phyloP scores from a whole-genome alignment of 2,888 invertebrate genomes.

The Cerastis leucographa region DNA sequence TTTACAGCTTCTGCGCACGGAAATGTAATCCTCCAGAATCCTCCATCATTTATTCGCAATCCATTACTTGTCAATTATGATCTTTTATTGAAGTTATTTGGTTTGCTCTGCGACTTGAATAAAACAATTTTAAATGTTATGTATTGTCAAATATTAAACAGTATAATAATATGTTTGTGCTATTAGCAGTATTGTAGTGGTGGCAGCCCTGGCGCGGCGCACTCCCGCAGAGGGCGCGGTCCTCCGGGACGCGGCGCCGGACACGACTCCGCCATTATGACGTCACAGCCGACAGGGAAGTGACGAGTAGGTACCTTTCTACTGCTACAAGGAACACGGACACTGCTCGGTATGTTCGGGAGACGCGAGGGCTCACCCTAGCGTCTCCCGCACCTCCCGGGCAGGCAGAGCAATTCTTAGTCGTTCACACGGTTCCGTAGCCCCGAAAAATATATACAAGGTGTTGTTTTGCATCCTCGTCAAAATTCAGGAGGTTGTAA shows the following conservation, averaged over 20 bases:
- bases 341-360: neutral
- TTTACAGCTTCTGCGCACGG: neutral
- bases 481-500: no score
- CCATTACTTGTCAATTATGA: no score
- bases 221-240: slow-evolving; percentile 61
- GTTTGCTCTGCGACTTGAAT: neutral
- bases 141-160: no score
- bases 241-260: slow-evolving; percentile 70
- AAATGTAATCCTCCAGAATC: neutral
- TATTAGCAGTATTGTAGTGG: neutral
- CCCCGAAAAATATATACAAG: no score
- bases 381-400: no score
- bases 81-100: no score
- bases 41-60: neutral
- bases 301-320: slow-evolving; percentile 24
- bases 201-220: slow-evolving; percentile 63
- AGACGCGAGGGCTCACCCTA: neutral
- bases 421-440: no score
- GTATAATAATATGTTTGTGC: no score
- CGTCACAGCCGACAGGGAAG: slow-evolving; percentile 64
- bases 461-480: no score
- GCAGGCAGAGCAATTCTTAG: no score
- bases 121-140: neutral
- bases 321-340: slow-evolving; percentile 33
- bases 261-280: slow-evolving; percentile 77